Base-by-base conservation (phyloP, 2,797 vertebrate species). In the Sparidentex hasta region DNA sequence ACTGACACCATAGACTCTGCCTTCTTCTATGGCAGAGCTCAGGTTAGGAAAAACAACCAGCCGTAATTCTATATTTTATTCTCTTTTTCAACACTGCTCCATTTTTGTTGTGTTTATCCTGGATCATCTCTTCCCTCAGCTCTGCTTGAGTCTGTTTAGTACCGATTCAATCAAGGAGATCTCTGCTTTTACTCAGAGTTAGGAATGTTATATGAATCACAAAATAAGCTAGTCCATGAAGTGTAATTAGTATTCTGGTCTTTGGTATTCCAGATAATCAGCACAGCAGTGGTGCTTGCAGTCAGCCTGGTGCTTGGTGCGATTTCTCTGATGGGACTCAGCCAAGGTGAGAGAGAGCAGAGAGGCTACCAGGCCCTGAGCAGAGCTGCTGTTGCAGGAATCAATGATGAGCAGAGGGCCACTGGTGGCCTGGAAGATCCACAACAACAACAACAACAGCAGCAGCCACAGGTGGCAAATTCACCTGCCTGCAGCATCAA, bases 21-120 rank as follows among this genome's bases (percentile, higher is more conserved):
- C 57, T 99, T 99, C 94, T 98, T 98, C 95, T 99, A 98, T 61
- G 98, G 98, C 83, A 95, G 95, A 85, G 87, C 95, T 63, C 98
- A 99, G 97, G 98, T 99, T 88, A 65, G 92, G 92, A 66, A 41
- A 27, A 33, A 12, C 2, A n/a, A n/a, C 38, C 48, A 38, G 25
- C 38, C 54, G 17, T 12, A 20, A 17, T 29, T 70, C 9, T 5
- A 1, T 18, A 2, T 20, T 20, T 23, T 3, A 2, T 25, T 56
- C 0, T 17, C 13, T 33, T 11, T 38, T 38, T 50, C 2, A 2
- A 18, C 21, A 23, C 43, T 29, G 3, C 11, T 44, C 1, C 18
- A 17, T 23, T 25, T 29, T 54, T 25, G 4, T 27, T 27, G 27
- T 27, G 27, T 27, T 27, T 27, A 27, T 4, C 11, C 11, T 14